A percentile compares a stretch with the other conserved stretches of the same genome.
Evolutionary conservation across 2,113 vertebrate genomes (phyloP).

Genomic region (Pomatorhinus ruficollis): DNA sequence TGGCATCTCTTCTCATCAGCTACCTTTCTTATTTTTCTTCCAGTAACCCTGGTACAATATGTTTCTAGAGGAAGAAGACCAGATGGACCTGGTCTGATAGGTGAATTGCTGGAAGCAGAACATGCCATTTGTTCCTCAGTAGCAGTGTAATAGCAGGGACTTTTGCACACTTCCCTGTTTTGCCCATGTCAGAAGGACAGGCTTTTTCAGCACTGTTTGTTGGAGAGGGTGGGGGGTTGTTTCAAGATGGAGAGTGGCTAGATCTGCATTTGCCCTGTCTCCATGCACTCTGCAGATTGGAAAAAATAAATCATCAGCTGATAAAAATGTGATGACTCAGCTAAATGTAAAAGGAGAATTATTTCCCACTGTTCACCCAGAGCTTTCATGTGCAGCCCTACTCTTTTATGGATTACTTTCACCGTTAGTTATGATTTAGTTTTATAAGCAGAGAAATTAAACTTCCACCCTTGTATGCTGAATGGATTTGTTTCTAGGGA

Average conservation of each 20-base stretch:
- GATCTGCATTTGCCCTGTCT: neutral
- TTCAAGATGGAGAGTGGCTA: neutral
- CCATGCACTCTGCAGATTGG: neutral
- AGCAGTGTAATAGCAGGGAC: neutral
- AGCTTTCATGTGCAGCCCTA: neutral
- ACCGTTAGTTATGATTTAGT: neutral
- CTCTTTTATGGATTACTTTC: neutral
- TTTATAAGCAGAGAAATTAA: neutral
- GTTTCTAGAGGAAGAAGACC: neutral
- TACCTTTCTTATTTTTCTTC: neutral
- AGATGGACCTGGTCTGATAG: neutral
- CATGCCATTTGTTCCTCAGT: neutral
- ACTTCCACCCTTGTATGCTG: neutral
- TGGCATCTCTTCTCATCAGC: neutral
- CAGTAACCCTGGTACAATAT: neutral
- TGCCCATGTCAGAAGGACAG: neutral
- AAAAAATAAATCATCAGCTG: neutral
- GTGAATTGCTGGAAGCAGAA: neutral
- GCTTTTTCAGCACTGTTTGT: neutral
- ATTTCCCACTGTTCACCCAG: neutral
- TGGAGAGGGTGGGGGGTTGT: neutral
- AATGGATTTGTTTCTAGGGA: neutral
- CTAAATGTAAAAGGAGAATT: neutral
- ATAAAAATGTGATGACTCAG: neutral
- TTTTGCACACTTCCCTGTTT: neutral